phyloP scores from a whole-genome alignment of 1,140 invertebrate species.

The Schlechtendalia chinensis region DNA sequence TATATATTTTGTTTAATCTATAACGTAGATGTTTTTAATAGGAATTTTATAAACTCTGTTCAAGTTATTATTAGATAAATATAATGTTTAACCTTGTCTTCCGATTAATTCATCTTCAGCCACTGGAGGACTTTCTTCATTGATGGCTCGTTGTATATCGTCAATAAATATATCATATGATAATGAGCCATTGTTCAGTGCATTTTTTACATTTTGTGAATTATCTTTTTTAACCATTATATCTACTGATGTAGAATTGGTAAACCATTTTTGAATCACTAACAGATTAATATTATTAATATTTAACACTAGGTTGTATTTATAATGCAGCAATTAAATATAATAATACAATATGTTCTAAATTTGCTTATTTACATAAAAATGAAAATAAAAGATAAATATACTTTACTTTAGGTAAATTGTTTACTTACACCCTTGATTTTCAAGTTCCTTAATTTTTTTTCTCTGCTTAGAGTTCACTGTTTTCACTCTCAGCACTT shows the following conservation, averaged over 20 bases:
- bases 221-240: constrained; percentile 52
- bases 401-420: no score
- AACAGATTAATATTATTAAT: constrained; percentile 20
- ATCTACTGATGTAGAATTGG: constrained; percentile 52
- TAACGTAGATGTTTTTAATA: no score
- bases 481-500: constrained; percentile 51
- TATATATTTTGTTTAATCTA: no score
- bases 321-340: no score
- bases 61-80: neutral
- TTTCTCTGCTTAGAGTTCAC: constrained; percentile 48
- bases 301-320: no score
- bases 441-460: constrained; percentile 50
- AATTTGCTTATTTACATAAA: no score
- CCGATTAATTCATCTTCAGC: constrained; percentile 68
- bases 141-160: constrained; percentile 72
- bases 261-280: constrained; percentile 54
- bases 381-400: no score
- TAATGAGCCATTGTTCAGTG: constrained; percentile 55
- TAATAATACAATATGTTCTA: no score
- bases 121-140: constrained; percentile 71
- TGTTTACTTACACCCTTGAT: constrained; percentile 52
- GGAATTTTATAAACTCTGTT: no score
- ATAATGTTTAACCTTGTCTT: constrained; percentile 65
- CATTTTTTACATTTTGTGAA: constrained; percentile 51
- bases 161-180: constrained; percentile 68